Conservation (phyloP, 2,797 vertebrate genomes). For the Rhabdomys pumilio region DNA sequence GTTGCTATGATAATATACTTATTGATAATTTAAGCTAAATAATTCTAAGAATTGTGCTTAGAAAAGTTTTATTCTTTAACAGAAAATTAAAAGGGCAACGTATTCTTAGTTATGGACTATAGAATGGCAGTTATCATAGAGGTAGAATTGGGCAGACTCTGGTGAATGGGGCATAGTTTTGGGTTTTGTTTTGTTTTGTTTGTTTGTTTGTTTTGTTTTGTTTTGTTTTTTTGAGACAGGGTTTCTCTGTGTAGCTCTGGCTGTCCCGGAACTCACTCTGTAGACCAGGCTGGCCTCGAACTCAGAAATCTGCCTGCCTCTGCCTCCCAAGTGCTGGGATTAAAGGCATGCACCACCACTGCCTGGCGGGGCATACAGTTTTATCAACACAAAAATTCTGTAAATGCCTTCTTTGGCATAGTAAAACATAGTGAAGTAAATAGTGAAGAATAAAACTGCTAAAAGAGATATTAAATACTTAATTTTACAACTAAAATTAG, state of each 20-base stretch:
- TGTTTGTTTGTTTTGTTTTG: too few species aligned
- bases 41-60: not conserved
- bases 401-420: not conserved
- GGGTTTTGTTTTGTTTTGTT: too few species aligned
- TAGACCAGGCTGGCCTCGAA: too few species aligned
- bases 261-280: too few species aligned
- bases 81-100: conserved; percentile 1
- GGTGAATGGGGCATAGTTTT: too few species aligned
- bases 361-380: too few species aligned
- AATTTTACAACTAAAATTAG: not conserved
- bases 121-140: not conserved
- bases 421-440: not conserved
- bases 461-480: not conserved
- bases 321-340: too few species aligned
- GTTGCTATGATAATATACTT: not conserved
- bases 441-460: not conserved
- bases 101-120: not conserved
- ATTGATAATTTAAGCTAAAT: conserved; percentile 8
- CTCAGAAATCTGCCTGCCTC: too few species aligned
- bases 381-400: not conserved
- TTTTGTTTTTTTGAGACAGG: too few species aligned
- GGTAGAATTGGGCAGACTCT: not conserved
- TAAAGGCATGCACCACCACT: too few species aligned
- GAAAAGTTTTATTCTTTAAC: not conserved
- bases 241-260: too few species aligned